Base-by-base conservation (phyloP, 2,113 vertebrate species). In the Pluvianellus socialis region DNA sequence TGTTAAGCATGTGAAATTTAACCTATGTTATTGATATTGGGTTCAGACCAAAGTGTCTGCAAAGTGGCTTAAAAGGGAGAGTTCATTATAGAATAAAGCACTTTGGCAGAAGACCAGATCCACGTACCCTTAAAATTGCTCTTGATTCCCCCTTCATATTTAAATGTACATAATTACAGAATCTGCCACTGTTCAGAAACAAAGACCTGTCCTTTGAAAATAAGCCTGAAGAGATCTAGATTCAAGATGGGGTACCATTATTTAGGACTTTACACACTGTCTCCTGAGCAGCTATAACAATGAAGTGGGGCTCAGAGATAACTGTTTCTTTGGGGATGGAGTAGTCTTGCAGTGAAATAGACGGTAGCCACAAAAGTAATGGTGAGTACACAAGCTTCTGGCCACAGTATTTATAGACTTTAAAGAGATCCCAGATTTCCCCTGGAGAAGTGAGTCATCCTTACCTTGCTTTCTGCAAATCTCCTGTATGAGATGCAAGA, bases 11-110 rank as follows among this genome's bases (percentile, higher is more conserved):
- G 79, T 97, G 85, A 94, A 97, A 96, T 91, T 97, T 97, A 92
- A 95, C 94, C 92, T 95, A 83, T 95, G 88, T 76, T 97, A 97
- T 94, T 97, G 97, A 96, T 94, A 94, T 75, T 97, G 95, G 96
- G 94, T 79, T 84, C 87, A 96, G 81, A 96, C 95, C 96, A 97
- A 97, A 96, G 75, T 95, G 87, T 93, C 91, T 98, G 94, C 86
- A 97, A 88, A 97, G 83, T 94, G 89, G 83, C 95, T 97, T 96
- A 93, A 97, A 94, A 95, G 83, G 88, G 89, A 67, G 62, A 96
- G 96, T 96, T 95, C 87, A 85, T 85, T 84, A 88, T 20, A 61
- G 86, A 97, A 96, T 97, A 96, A 92, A 91, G 61, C 89, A 86
- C 61, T 92, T 94, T 65, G 49, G 91, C 90, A 97, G 63, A 90